phyloP scores from a whole-genome alignment of 2,113 vertebrate genomes.

The Hydropotes inermis region DNA sequence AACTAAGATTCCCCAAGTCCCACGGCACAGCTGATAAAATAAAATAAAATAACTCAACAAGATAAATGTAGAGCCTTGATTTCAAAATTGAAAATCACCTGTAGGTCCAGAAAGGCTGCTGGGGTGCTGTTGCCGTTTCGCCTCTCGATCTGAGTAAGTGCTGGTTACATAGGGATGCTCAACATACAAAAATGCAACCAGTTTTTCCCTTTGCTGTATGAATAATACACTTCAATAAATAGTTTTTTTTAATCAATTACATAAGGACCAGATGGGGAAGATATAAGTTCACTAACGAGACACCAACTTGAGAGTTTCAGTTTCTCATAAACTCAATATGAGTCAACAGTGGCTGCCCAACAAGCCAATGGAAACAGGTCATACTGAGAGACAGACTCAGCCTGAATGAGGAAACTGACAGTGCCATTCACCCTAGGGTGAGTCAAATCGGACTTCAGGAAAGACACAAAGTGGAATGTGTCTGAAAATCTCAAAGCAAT shows the following conservation, averaged over 20 bases:
- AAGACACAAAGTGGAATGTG: not conserved
- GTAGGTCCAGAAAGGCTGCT: not conserved
- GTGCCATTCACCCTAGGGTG: not conserved
- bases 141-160: not conserved
- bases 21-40: rapidly evolving
- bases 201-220: not conserved
- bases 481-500: not conserved
- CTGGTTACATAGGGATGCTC: too few relatives aligned
- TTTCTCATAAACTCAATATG: not conserved
- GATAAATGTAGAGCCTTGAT: slow-evolving; percentile 11
- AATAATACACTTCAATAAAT: not conserved
- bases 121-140: not conserved
- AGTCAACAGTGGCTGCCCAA: not conserved
- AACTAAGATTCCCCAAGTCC: not conserved
- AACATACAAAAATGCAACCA: not conserved
- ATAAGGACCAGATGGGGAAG: not conserved
- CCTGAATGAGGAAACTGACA: not conserved
- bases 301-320: not conserved
- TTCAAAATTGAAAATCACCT: slow-evolving; percentile 20
- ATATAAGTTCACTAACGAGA: not conserved
- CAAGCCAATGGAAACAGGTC: not conserved
- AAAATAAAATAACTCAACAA: not conserved
- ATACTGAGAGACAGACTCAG: not conserved
- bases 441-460: not conserved
- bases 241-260: not conserved